phyloP scores from a whole-genome alignment of 2,888 invertebrate species.

The Apamea crenata region DNA sequence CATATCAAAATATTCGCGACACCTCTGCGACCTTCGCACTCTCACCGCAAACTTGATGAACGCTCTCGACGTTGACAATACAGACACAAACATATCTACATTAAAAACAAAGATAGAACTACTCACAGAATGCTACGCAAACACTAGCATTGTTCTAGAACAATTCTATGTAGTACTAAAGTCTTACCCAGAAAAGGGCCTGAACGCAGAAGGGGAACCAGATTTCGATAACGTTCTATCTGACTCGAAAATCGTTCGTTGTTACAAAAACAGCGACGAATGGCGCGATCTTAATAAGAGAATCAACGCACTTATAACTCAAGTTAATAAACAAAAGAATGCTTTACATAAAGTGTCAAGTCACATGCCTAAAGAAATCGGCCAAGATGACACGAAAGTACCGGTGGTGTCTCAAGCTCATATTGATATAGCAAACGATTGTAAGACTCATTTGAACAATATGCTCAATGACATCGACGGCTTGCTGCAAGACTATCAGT shows the following conservation, averaged over 20 bases:
- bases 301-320: conserved; percentile 77
- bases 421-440: conserved; percentile 79
- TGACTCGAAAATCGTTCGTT: conserved; percentile 81
- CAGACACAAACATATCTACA: conserved; percentile 76
- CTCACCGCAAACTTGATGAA: conserved; percentile 84
- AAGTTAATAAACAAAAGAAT: conserved; percentile 82
- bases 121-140: conserved; percentile 87
- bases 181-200: conserved; percentile 82
- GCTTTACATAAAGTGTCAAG: conserved; percentile 79
- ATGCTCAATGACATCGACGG: conserved; percentile 74
- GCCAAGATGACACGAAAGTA: conserved; percentile 65
- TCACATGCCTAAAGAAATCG: conserved; percentile 78
- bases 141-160: conserved; percentile 90
- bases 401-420: conserved; percentile 80
- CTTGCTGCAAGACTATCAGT: conserved; percentile 79
- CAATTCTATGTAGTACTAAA: conserved; percentile 93
- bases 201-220: conserved; percentile 74
- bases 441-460: conserved; percentile 75
- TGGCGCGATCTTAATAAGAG: conserved; percentile 81
- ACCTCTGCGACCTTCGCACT: conserved; percentile 90
- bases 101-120: conserved; percentile 80
- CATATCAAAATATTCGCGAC: conserved; percentile 90
- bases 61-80: conserved; percentile 77
- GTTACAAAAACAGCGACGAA: conserved; percentile 83
- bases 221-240: conserved; percentile 83